A percentile compares a stretch with the other conserved stretches of the same genome.
phyloP scores from a whole-genome alignment of 2,888 invertebrate species.

The Urechis unicinctus region DNA sequence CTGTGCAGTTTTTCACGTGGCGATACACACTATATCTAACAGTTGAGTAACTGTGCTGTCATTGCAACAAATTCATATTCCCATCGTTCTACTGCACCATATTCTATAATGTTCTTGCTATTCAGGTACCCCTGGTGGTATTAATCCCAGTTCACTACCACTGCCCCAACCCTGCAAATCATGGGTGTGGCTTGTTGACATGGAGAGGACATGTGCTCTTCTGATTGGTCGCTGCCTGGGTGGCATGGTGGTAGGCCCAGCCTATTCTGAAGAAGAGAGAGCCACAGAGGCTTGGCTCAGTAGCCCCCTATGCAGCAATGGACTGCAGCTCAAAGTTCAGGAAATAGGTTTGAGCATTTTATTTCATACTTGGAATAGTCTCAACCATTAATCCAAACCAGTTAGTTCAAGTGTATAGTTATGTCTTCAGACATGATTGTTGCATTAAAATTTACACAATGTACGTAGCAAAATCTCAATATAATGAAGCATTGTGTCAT shows the following conservation, averaged over 20 bases:
- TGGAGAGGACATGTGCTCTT: slow-evolving; percentile 59
- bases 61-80: too few species aligned
- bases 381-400: too few species aligned
- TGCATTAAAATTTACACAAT: too few species aligned
- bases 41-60: too few species aligned
- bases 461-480: too few species aligned
- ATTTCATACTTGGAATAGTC: neutral
- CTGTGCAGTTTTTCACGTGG: too few species aligned
- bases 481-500: too few species aligned
- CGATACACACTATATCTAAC: too few species aligned
- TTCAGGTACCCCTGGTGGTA: neutral
- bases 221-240: slow-evolving; percentile 60
- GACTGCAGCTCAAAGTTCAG: slow-evolving; percentile 22
- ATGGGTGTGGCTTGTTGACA: slow-evolving; percentile 58
- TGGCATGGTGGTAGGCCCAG: slow-evolving; percentile 56
- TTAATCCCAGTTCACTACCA: neutral
- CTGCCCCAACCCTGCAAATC: slow-evolving; percentile 8
- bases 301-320: slow-evolving; percentile 41
- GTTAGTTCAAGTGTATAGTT: too few species aligned
- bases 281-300: slow-evolving; percentile 35
- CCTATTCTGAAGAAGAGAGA: slow-evolving; percentile 51
- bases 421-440: too few species aligned
- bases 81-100: too few species aligned
- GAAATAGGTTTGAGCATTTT: slow-evolving; percentile 1
- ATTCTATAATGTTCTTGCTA: too few species aligned